phyloP scores from a whole-genome alignment of 1,140 invertebrate species.

The Saccostrea glomerata region DNA sequence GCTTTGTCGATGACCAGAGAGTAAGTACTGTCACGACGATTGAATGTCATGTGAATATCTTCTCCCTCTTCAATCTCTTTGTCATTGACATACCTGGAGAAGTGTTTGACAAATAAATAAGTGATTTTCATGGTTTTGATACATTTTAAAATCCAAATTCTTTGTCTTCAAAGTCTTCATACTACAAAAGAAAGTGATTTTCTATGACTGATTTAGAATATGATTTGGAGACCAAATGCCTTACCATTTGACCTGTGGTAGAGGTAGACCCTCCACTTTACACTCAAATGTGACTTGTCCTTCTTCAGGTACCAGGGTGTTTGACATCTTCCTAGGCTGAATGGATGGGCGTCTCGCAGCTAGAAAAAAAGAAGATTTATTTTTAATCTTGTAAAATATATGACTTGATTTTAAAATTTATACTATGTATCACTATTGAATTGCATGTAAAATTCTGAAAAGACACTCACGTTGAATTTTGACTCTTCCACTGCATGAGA shows the following conservation, averaged over 20 bases:
- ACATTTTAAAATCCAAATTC: too few relatives aligned
- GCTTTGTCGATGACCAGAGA: slow-evolving; percentile 70
- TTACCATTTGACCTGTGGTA: slow-evolving; percentile 86
- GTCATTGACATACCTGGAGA: slow-evolving; percentile 74
- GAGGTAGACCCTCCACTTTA: slow-evolving; percentile 76
- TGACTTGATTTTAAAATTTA: neutral
- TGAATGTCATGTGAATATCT: slow-evolving; percentile 69
- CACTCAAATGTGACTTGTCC: slow-evolving; percentile 75
- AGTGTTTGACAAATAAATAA: neutral
- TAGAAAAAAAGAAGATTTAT: slow-evolving; percentile 60
- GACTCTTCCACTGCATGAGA: slow-evolving; percentile 72
- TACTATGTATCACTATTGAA: neutral
- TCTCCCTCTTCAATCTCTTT: slow-evolving; percentile 73
- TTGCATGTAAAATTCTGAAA: neutral
- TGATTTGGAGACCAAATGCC: slow-evolving; percentile 32
- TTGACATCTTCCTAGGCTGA: slow-evolving; percentile 72
- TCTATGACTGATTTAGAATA: neutral
- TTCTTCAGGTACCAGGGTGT: slow-evolving; percentile 73
- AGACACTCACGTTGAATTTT: slow-evolving; percentile 75
- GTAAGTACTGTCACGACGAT: slow-evolving; percentile 69
- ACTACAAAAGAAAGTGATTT: neutral
- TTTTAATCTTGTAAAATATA: neutral
- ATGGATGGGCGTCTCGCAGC: slow-evolving; percentile 80
- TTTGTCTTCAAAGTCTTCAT: too few relatives aligned
- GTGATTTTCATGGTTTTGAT: too few relatives aligned